Percentiles rank a stretch among this genome's conserved stretches.
phyloP scores from a whole-genome alignment of 2,888 invertebrate species.

The Podotricha telesiphe region DNA sequence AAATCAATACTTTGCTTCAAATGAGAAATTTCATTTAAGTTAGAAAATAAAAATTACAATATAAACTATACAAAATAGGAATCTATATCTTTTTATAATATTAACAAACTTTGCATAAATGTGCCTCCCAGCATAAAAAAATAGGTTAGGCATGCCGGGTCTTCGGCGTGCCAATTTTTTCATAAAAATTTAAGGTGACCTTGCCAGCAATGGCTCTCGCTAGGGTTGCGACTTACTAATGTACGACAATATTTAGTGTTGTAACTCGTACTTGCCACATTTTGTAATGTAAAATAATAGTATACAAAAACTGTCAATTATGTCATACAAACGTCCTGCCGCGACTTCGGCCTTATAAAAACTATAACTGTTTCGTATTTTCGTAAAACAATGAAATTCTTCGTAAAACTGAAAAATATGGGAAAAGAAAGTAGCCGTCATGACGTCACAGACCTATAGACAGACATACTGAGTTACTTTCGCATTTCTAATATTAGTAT shows the following conservation, averaged over 20 bases:
- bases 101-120: slow-evolving; percentile 4
- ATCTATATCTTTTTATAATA: neutral
- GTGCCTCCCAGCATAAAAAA: slow-evolving; percentile 12
- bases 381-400: too few species aligned
- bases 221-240: neutral
- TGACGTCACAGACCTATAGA: too few species aligned
- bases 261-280: neutral
- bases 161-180: slow-evolving; percentile 13
- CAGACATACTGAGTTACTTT: too few species aligned
- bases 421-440: too few species aligned
- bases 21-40: neutral
- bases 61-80: neutral
- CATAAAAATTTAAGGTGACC: slow-evolving; percentile 6
- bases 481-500: too few species aligned
- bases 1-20: neutral
- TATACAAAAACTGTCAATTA: neutral
- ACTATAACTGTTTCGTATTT: too few species aligned
- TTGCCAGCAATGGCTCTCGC: slow-evolving; percentile 4
- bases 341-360: too few species aligned
- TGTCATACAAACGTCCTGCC: too few species aligned
- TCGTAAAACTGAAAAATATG: too few species aligned
- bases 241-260: neutral
- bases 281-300: too few species aligned
- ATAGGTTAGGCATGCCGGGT: slow-evolving; percentile 5
- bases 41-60: neutral